Base-by-base conservation (phyloP, 2,888 invertebrate species). In the Athalia circularis region DNA sequence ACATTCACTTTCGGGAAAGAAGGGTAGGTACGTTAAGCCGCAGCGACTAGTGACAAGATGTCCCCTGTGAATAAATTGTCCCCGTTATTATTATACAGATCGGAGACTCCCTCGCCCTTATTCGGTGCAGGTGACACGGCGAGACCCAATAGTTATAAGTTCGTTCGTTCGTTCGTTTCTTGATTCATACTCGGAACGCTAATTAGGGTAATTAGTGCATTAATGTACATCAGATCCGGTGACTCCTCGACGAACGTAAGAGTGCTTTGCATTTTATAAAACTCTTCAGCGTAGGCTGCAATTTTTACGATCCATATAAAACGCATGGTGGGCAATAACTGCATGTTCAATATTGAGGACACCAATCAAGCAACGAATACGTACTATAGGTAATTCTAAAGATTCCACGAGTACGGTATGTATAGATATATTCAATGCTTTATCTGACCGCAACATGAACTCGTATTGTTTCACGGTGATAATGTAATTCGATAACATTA, bases 381-480 rank as follows among this genome's bases (percentile, higher is more conserved):
- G 68, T 52, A 68, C 7, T 50, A 68, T 29, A 29, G 29, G 29
- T 29, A 29, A 29, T 29, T 29, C 29, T 29, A 54, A 54, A n/a
- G 54, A 54, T 3, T 72, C 72, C 57, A 59, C 59, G n/a, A 15
- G 59, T 13, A 59, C 9, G 15, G 57, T 72, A 48, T 6, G 57
- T 57, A 13, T 47, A 47, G 59, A n/a, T 3, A 65, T 45, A 11
- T 5, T 15, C 45, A n/a, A 5, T 7, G 13, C 47, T 59, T 59
- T 72, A 72, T 72, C 72, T 72, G 15, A 72, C 45, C 72, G 9
- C 47, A 59, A 72, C 47, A 72, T 72, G 72, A 72, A 72, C 47
- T 72, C 45, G 15, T 47, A 59, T 72, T 59, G 72, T 72, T 72
- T 9, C 13, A 59, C 47, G 72, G 9, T 47, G 59, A 72, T 47